Evolutionary conservation across 2,113 vertebrate genomes (phyloP).

Genomic region (Okapia johnstoni): DNA sequence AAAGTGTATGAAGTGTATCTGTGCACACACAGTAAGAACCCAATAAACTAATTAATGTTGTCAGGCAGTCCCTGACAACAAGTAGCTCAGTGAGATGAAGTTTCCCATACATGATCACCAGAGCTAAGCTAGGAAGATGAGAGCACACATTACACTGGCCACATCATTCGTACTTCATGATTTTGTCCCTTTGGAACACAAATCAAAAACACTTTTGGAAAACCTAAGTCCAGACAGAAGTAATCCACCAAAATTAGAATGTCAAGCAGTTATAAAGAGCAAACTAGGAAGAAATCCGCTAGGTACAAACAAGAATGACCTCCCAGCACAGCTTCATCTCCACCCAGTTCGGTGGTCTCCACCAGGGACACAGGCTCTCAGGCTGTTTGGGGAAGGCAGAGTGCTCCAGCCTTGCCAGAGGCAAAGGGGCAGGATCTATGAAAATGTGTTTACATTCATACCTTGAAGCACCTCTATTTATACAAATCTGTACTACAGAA

Average conservation of each 20-base stretch:
- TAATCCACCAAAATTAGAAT: background rate
- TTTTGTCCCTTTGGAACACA: background rate
- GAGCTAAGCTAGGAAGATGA: background rate
- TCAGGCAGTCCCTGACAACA: background rate
- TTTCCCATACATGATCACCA: background rate
- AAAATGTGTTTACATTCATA: background rate
- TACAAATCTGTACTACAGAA: background rate
- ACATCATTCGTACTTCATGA: background rate
- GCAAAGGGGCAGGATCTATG: background rate
- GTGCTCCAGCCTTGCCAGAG: background rate
- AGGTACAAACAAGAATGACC: background rate
- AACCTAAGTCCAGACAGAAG: background rate
- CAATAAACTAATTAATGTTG: background rate
- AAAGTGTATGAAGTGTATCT: background rate
- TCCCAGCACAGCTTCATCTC: background rate
- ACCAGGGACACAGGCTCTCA: rapidly evolving
- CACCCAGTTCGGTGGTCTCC: background rate
- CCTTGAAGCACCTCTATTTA: background rate
- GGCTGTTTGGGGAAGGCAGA: background rate
- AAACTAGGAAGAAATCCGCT: background rate
- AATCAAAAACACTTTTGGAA: background rate
- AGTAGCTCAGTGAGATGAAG: background rate
- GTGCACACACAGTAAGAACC: background rate
- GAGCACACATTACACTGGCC: background rate
- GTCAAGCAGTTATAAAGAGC: background rate